Conservation (phyloP, 2,797 vertebrate species). For the Nasua narica region DNA sequence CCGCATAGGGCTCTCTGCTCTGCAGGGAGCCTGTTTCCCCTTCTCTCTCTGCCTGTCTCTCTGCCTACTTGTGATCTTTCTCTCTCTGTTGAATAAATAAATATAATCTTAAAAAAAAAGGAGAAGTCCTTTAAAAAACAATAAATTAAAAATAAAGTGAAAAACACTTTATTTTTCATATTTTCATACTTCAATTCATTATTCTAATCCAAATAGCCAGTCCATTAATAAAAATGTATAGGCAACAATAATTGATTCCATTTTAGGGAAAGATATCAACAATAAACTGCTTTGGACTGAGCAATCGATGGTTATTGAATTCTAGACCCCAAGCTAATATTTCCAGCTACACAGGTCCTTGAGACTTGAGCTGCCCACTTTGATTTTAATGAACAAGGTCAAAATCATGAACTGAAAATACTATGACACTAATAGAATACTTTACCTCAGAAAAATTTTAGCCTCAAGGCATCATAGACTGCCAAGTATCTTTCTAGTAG, state of each 20-base stretch:
- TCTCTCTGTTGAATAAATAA: no score
- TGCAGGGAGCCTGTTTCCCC: no score
- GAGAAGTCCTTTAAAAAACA: no score
- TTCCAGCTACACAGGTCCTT: slow-evolving; percentile 78
- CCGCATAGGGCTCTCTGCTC: no score
- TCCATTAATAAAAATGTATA: slow-evolving; percentile 77
- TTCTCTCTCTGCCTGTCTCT: no score
- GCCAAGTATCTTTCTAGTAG: slow-evolving; percentile 29
- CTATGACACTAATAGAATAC: slow-evolving; percentile 71
- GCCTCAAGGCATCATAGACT: slow-evolving; percentile 59
- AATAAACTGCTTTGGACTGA: slow-evolving; percentile 74
- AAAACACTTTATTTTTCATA: slow-evolving; percentile 62
- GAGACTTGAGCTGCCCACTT: slow-evolving; percentile 76
- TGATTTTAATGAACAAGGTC: slow-evolving; percentile 80
- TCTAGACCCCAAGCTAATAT: slow-evolving; percentile 72
- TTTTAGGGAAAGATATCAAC: slow-evolving; percentile 77
- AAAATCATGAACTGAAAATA: slow-evolving; percentile 76
- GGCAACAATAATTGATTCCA: slow-evolving; percentile 76
- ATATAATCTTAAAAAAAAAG: no score
- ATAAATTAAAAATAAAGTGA: neutral
- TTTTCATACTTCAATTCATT: slow-evolving; percentile 64
- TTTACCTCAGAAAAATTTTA: slow-evolving; percentile 60
- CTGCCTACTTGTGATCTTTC: no score
- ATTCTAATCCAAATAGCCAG: slow-evolving; percentile 69
- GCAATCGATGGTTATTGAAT: slow-evolving; percentile 83